phyloP scores from a whole-genome alignment of 2,113 vertebrate genomes.

The Meriones unguiculatus region DNA sequence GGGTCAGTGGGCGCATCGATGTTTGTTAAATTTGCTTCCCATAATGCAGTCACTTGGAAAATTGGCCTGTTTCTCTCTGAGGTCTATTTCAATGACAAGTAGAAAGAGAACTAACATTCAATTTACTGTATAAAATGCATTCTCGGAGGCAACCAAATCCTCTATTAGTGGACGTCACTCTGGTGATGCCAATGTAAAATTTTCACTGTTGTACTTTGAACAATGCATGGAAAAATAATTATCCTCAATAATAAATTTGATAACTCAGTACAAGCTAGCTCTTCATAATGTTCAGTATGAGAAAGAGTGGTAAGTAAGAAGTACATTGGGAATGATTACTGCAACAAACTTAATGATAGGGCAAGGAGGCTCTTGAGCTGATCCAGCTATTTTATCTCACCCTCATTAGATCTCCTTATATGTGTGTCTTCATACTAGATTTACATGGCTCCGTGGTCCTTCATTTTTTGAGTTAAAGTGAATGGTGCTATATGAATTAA shows the following conservation, averaged over 20 bases:
- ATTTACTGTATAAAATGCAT: background rate
- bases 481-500: background rate
- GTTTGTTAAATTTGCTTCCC: background rate
- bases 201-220: background rate
- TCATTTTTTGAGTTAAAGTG: slow-evolving; percentile 15
- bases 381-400: background rate
- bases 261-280: background rate
- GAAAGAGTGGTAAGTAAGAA: background rate
- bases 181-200: slow-evolving; percentile 1
- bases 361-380: background rate
- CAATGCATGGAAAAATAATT: slow-evolving; percentile 10
- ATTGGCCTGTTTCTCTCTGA: background rate
- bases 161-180: background rate
- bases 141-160: background rate
- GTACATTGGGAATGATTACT: background rate
- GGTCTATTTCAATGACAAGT: background rate
- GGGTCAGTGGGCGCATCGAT: background rate
- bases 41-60: background rate
- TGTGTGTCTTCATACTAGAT: background rate
- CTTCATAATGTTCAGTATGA: background rate
- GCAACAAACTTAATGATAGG: background rate
- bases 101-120: slow-evolving; percentile 8
- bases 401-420: background rate
- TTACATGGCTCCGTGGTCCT: background rate
- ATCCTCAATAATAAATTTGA: background rate